Base-by-base conservation (phyloP, 1,140 invertebrate genomes). In the Drosophila kurseongensis region DNA sequence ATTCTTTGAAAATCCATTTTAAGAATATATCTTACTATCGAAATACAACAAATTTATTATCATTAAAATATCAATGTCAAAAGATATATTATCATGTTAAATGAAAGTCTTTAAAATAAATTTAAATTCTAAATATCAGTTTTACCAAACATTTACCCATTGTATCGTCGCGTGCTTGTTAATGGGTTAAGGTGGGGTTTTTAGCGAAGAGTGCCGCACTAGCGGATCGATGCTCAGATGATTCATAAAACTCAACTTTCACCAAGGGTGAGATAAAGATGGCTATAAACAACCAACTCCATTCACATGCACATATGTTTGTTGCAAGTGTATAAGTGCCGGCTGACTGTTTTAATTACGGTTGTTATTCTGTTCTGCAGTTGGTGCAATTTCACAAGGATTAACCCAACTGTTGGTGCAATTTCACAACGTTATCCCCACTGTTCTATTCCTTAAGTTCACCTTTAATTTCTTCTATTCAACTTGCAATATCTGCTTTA, bases 201-300 rank as follows among this genome's bases (percentile, higher is more conserved):
- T 63, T 9, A 29, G 44, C 36, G 56, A 27, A 7, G 54, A 62
- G 60, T 4, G 12, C 52, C 38, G 36, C 52, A 58, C 14, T 44
- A 63, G 38, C 40, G 38, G 54, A 65, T 65, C 61, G 56, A 65
- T 65, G 56, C 61, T 60, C 56, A 45, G 55, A 78, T 83, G 80
- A 82, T 75, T 82, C 80, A 82, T 54, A 45, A 35, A 42, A 58
- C 47, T 23, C 41, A 62, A 78, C 80, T 83, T 83, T 83, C 80
- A 66, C 80, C 63, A 71, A 69, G 52, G 55, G 58, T 47, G 32
- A 63, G 55, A 65, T 61, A 41, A 65, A 63, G 36, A 47, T 16
- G 10, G 44, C 35, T 41, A 47, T 13, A 51, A 42, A 67, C 35
- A 62, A 83, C 47, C 36, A 75, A 61, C 51, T 83, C 69, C 69